Evolutionary conservation across 2,113 vertebrate species (phyloP), one percentile per base, ranked within the genome.

Genomic region (Lonchura striata): DNA sequence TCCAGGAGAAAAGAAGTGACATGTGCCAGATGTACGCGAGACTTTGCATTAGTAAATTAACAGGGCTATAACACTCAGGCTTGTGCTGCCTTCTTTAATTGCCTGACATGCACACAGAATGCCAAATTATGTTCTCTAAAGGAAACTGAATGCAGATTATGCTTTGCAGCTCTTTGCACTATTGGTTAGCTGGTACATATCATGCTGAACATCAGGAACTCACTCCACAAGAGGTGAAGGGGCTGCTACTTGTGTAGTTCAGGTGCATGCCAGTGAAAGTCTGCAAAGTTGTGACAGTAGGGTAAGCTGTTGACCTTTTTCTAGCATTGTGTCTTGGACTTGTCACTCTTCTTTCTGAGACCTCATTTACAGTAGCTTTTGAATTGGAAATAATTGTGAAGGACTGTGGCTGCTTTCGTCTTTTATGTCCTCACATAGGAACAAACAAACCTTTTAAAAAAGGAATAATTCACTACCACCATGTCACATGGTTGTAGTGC

Each of bases 11-110:
- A 89, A 95, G 63, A 84, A 97, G 81, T 96, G 95, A 95, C 96
- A 91, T 92, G 84, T 92, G 95, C 95, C 95, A 95, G 96, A 95
- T 97, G 96, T 97, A 95, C 33, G 23, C 1, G 93, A 89, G 92
- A 76, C 96, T 94, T 70, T 95, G 95, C 89, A 89, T 96, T 97
- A 97, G 95, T 95, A 94, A 95, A 95, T 97, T 95, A 97, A 92
- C 95, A 95, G 89, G 91, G 86, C 95, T 96, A 6, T 95, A 96
- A 94, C 95, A 96, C 89, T 89, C 69, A 85, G 89, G 69, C 92
- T 92, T 81, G 64, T 75, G 92, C 95, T 95, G 86, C 91, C 95
- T 97, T 74, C 70, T 92, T 91, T 96, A 95, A 97, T 97, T 97
- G 94, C 92, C 95, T 97, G 91, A 91, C 91, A 91, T 94, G 94